Evolutionary conservation across 2,113 vertebrate genomes (phyloP).

Genomic region (Vicugna pacos): DNA sequence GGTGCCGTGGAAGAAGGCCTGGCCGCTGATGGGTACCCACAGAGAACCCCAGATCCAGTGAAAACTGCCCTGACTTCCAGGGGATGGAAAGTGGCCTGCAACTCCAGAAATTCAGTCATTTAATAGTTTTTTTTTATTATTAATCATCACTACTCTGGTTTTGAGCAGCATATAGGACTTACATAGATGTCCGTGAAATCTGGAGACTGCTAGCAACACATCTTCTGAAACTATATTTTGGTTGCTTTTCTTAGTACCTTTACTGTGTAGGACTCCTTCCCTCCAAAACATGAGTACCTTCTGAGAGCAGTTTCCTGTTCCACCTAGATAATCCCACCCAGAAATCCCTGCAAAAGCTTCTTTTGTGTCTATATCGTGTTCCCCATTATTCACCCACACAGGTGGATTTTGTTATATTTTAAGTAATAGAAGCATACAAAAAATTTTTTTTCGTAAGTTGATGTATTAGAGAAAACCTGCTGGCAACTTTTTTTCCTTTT

Average conservation of each 20-base stretch:
- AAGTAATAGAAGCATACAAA: slow-evolving; percentile 79
- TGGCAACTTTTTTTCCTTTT: slow-evolving; percentile 40
- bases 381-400: neutral
- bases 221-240: neutral
- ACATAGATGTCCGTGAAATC: neutral
- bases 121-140: neutral
- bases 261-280: neutral
- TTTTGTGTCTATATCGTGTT: neutral
- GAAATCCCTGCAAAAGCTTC: neutral
- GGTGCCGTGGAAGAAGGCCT: neutral
- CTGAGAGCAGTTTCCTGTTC: neutral
- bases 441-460: slow-evolving; percentile 77
- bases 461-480: slow-evolving; percentile 74
- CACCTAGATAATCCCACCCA: neutral
- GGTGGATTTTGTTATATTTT: slow-evolving; percentile 71
- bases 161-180: neutral
- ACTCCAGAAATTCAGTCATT: neutral
- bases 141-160: neutral
- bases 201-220: neutral
- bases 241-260: neutral
- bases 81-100: neutral
- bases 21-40: neutral
- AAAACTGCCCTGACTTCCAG: slow-evolving; percentile 4
- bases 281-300: neutral
- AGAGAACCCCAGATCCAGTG: neutral